These are phyloP conservation scores for Potorous gilbertii DNA, from an alignment of 2,797 vertebrate genomes.

Conservation along the genomic window DNA sequence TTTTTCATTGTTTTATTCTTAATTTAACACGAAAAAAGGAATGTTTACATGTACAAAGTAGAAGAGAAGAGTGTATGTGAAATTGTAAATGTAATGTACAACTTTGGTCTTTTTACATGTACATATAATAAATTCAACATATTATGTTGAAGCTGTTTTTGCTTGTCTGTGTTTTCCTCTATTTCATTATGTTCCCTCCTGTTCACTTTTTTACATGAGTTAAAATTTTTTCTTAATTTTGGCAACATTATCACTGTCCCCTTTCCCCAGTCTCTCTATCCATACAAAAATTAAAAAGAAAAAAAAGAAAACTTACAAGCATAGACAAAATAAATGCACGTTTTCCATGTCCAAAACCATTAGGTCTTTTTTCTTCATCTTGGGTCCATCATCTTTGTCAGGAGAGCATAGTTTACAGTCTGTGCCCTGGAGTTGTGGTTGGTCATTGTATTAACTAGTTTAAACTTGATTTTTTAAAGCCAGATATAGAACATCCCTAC, in stretches of 20 bases:
- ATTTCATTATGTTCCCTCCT: not conserved
- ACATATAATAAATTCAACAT: not conserved
- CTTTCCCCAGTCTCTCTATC: not conserved
- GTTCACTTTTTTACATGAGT: not conserved
- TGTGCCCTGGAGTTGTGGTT: not conserved
- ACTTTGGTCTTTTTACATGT: not conserved
- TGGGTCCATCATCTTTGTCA: not conserved
- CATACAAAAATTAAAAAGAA: not conserved
- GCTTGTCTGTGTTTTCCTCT: not conserved
- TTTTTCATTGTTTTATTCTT: not conserved
- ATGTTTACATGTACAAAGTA: not conserved
- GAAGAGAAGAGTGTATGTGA: not conserved
- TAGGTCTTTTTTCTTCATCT: not conserved
- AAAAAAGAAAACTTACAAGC: not conserved
- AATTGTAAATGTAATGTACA: not conserved
- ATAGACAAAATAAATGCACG: not conserved
- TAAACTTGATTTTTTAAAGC: not conserved
- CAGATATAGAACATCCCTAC: not conserved
- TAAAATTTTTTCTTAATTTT: not conserved
- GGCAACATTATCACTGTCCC: not conserved
- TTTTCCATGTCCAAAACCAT: not conserved
- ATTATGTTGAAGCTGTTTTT: not conserved
- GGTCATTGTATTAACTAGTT: not conserved
- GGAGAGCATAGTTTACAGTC: not conserved
- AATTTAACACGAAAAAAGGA: not conserved